Conservation (phyloP, 2,797 vertebrate genomes). For the Takifugu rubripes region DNA sequence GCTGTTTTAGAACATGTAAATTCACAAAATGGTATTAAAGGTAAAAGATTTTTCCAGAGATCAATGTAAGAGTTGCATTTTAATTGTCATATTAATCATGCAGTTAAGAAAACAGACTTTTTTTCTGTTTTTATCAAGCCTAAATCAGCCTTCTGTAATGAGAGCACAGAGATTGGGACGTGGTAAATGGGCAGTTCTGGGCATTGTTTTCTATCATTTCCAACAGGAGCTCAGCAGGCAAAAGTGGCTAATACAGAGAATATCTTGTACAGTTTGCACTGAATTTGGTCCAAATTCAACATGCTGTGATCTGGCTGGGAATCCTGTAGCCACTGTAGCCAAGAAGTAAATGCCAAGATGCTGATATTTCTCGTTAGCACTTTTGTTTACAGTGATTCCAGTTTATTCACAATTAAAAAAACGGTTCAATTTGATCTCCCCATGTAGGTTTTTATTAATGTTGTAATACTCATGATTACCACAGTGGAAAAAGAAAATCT, state of each 20-base stretch:
- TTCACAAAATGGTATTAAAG: no score
- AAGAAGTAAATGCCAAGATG: constrained; percentile 32
- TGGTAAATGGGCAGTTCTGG: constrained; percentile 13
- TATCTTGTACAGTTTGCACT: constrained; percentile 28
- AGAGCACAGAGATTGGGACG: constrained; percentile 5
- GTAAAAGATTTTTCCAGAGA: no score
- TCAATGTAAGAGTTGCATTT: neutral
- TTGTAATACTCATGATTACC: no score
- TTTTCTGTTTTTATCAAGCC: constrained; percentile 11
- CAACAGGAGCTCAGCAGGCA: constrained; percentile 27
- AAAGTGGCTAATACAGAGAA: constrained; percentile 21
- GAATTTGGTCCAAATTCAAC: constrained; percentile 26
- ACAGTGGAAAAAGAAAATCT: neutral
- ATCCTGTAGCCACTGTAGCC: constrained; percentile 20
- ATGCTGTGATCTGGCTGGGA: constrained; percentile 24
- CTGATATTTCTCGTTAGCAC: constrained; percentile 24
- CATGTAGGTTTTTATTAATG: no score
- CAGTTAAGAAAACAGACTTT: constrained; percentile 14
- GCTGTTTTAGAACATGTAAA: no score
- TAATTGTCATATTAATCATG: neutral
- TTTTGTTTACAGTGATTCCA: constrained; percentile 29
- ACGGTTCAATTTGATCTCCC: no score
- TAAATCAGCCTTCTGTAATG: constrained; percentile 11
- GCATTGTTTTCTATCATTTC: constrained; percentile 26
- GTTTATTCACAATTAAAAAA: constrained; percentile 21